phyloP scores from a whole-genome alignment of 1,140 invertebrate species.

The Brachionus plicatilis region DNA sequence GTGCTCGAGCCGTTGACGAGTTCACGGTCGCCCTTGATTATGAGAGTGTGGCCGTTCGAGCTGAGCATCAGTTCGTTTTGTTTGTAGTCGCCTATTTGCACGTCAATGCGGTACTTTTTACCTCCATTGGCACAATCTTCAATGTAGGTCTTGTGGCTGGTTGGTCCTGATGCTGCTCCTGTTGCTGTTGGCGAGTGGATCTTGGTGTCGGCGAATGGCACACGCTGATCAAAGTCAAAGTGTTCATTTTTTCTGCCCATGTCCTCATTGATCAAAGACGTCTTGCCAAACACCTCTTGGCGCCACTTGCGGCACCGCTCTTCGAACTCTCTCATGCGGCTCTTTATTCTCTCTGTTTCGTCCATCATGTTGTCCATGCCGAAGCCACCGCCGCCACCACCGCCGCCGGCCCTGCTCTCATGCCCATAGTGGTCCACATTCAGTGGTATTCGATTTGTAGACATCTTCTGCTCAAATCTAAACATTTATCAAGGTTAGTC shows the following conservation, averaged over 20 bases:
- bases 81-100: conserved; percentile 31
- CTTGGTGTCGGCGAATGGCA: not conserved
- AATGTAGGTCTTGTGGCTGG: not conserved
- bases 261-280: not conserved
- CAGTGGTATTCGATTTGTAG: not conserved
- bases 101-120: conserved; percentile 30
- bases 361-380: conserved; percentile 8
- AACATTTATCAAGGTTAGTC: no score
- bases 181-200: no score
- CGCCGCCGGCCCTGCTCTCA: no score
- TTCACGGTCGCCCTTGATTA: conserved; percentile 39
- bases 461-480: not conserved
- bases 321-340: conserved; percentile 35
- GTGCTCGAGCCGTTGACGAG: not conserved
- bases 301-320: conserved; percentile 34
- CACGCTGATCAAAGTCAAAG: conserved; percentile 7
- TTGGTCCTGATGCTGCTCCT: no score
- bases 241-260: not conserved
- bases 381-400: not conserved
- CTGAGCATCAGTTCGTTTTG: conserved; percentile 28
- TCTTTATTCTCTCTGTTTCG: conserved; percentile 18
- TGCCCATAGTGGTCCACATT: not conserved
- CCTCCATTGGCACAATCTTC: not conserved
- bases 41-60: not conserved
- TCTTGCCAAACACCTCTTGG: conserved; percentile 9